A percentile compares a stretch with the other conserved stretches of the same genome.
Evolutionary conservation across 2,888 invertebrate species (phyloP).

Genomic region (Chromoteleia sp.): DNA sequence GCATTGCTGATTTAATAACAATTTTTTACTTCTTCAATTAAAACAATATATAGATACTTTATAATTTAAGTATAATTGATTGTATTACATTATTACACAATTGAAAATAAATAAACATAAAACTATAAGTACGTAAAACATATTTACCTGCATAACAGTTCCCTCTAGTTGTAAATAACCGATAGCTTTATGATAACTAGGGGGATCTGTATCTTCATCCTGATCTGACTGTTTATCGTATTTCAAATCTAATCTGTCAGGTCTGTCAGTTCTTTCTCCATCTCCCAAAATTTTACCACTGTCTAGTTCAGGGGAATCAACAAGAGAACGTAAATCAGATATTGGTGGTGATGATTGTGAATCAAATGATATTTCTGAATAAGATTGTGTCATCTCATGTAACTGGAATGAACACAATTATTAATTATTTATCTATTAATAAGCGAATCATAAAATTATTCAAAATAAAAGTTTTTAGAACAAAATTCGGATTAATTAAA

Average conservation of each 20-base stretch:
- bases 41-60: too few relatives aligned
- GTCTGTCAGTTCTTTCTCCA: constrained; percentile 79
- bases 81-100: too few relatives aligned
- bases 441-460: neutral
- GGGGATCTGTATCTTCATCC: constrained; percentile 78
- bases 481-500: too few relatives aligned
- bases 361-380: constrained; percentile 91
- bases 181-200: constrained; percentile 84
- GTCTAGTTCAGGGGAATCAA: constrained; percentile 81
- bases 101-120: too few relatives aligned
- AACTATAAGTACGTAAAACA: neutral
- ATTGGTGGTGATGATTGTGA: constrained; percentile 86
- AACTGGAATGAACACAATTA: constrained; percentile 74
- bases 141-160: constrained; percentile 88
- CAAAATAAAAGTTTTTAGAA: neutral
- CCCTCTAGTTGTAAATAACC: constrained; percentile 91
- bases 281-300: constrained; percentile 81
- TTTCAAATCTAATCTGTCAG: constrained; percentile 80
- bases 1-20: too few relatives aligned
- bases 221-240: constrained; percentile 71
- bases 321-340: constrained; percentile 78
- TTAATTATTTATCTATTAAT: neutral
- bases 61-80: too few relatives aligned
- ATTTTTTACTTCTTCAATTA: too few relatives aligned
- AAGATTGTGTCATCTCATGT: constrained; percentile 90